Evolutionary conservation across 2,113 vertebrate genomes (phyloP), one percentile per base, ranked within the genome.

Genomic region (Crotophaga sulcirostris): DNA sequence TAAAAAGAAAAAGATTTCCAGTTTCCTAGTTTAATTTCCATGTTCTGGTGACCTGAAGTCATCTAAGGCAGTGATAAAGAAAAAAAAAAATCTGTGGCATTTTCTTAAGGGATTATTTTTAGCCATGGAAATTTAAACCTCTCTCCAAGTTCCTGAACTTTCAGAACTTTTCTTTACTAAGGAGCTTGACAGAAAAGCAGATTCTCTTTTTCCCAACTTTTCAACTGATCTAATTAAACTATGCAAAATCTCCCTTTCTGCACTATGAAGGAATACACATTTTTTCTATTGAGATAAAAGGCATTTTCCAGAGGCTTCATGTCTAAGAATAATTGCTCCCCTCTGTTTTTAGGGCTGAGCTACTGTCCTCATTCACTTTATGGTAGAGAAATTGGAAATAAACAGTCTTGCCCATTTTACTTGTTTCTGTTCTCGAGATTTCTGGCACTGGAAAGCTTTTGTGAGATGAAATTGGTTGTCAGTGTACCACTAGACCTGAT

Each of bases 161-260:
- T 90, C 84, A 85, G 76, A 93, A 95, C 73, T 94, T 94, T 67
- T 77, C 80, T 89, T 95, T 84, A 83, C 94, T 95, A 75, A 96
- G 92, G 87, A 96, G 63, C 64, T 91, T 94, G 95, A 94, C 21
- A 93, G 69, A 54, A 72, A 95, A 96, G 81, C 68, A 93, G 83
- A 84, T 75, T 92, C 45, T 52, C 60, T 89, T 96, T 94, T 94
- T 42, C 88, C 64, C n/a, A 86, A 72, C 72, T 89, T 84, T 93
- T 94, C 92, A 93, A 44, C 33, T 63, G 88, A 60, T 87, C 79
- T 97, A 97, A 96, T 97, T 96, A 97, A 96, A 97, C 96, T 93
- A 96, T 75, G 87, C 63, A 78, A 97, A 96, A 92, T 91, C 73
- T 64, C 67, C 56, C 49, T 89, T 86, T 87, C 51, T 94, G 73